Base-by-base conservation (phyloP, 2,113 vertebrate species). In the Campylorhamphus procurvoides region DNA sequence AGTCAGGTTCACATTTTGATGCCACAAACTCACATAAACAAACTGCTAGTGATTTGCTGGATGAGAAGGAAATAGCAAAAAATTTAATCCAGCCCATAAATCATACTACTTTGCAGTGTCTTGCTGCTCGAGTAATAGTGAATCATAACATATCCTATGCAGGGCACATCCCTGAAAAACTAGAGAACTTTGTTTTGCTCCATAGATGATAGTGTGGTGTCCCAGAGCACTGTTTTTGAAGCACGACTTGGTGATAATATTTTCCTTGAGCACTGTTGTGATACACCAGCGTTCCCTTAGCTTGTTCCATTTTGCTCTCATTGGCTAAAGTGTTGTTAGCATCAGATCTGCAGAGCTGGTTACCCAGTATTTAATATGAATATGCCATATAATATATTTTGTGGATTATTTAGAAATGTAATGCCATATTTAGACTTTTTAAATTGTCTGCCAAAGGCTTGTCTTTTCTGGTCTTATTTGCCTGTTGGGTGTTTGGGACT, bases 81-180 rank as follows among this genome's bases (percentile, higher is more conserved):
- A 99, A 99, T 93, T 97, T 99, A 97, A 99, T 99, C 93, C 99
- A 99, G 91, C 99, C 99, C 67, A 99, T 99, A 96, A 99, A 99
- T 97, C 99, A 99, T 98, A 99, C 98, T 96, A 99, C 99, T 1
- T 97, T 99, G 98, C 99, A 99, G 97, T 99, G 99, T 98, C 98
- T 99, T 59, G 99, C 99, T 94, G 99, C 99, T 86, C 98, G 99
- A 91, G 98, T 98, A 47, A 99, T 99, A 93, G 97, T 99, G 96
- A 98, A 98, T 97, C 98, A 99, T 97, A 98, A 98, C 93, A 98
- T 99, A 92, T 59, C 55, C 78, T 99, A 99, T 80, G 95, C 97
- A 93, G 99, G 99, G 76, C 98, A 99, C 93, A 99, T 99, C 97
- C 99, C 99, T 28, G 99, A 99, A 96, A 99, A 99, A 94, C 98